A percentile compares a stretch with the other conserved stretches of the same genome.
These are phyloP conservation scores for Botia kubotai DNA, from an alignment of 2,797 vertebrate genomes.

Conservation along the genomic window DNA sequence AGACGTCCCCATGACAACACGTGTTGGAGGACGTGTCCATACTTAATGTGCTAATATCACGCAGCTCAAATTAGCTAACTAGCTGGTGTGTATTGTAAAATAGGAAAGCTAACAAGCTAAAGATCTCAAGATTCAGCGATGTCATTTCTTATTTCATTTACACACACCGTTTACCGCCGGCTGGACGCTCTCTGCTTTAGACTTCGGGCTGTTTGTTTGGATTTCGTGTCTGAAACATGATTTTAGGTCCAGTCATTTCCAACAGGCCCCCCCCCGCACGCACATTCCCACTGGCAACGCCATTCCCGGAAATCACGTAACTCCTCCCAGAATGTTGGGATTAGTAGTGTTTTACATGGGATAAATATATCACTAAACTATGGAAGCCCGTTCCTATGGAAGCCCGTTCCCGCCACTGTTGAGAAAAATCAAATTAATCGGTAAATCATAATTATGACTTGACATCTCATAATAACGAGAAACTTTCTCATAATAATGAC, in stretches of 20 bases:
- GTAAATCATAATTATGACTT: too few relatives aligned
- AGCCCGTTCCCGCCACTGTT: too few relatives aligned
- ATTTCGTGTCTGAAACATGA: slow-evolving; percentile 56
- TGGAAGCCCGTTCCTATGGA: too few relatives aligned
- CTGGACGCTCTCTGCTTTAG: slow-evolving; percentile 63
- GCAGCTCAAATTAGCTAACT: slow-evolving; percentile 68
- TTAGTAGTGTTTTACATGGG: slow-evolving; percentile 65
- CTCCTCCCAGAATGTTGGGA: slow-evolving; percentile 74
- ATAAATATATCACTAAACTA: neutral
- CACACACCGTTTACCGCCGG: slow-evolving; percentile 68
- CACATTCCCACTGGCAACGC: slow-evolving; percentile 66
- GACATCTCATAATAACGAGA: too few relatives aligned
- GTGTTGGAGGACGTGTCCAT: neutral
- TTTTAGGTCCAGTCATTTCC: slow-evolving; percentile 79
- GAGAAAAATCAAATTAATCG: too few relatives aligned
- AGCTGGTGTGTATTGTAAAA: slow-evolving; percentile 61
- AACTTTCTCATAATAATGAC: too few relatives aligned
- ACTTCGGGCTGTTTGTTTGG: slow-evolving; percentile 60
- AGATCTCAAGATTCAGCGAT: neutral
- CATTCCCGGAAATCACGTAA: slow-evolving; percentile 73
- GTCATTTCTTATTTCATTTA: neutral
- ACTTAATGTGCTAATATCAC: neutral
- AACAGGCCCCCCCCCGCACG: slow-evolving; percentile 73
- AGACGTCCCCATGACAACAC: too few relatives aligned
- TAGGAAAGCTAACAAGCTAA: slow-evolving; percentile 58